Percentiles rank a stretch among this genome's conserved stretches.
These are phyloP conservation scores for Ectemnius lituratus DNA, from an alignment of 2,888 invertebrate species.

Conservation along the genomic window DNA sequence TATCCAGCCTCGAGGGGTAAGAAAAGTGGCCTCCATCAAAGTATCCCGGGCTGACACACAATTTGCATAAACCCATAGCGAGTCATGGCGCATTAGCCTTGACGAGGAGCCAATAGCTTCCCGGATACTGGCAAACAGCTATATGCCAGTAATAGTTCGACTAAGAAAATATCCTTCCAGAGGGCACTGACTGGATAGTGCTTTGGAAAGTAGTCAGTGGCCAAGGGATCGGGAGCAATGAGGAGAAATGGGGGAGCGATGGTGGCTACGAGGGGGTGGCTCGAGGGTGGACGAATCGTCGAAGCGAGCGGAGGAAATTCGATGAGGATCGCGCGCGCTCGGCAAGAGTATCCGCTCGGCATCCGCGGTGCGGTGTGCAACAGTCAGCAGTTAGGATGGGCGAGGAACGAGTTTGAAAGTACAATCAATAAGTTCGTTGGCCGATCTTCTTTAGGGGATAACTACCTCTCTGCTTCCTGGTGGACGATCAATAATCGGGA, in stretches of 20 bases:
- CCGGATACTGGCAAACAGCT: too few relatives aligned
- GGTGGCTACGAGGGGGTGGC: neutral
- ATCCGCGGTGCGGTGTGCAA: constrained; percentile 48
- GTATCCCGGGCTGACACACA: too few relatives aligned
- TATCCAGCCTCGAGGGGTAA: too few relatives aligned
- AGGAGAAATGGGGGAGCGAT: constrained; percentile 11
- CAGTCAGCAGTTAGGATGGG: constrained; percentile 52
- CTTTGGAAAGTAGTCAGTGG: constrained; percentile 2
- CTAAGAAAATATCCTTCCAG: neutral
- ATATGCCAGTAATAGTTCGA: too few relatives aligned
- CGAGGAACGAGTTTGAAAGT: constrained; percentile 56
- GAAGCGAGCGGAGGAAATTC: constrained; percentile 28
- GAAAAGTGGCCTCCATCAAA: too few relatives aligned
- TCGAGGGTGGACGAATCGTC: constrained; percentile 2
- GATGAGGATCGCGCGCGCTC: constrained; percentile 25
- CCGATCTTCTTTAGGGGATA: constrained; percentile 60
- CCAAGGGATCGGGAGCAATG: constrained; percentile 26
- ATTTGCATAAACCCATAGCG: too few relatives aligned
- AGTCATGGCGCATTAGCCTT: too few relatives aligned
- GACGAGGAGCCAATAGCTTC: too few relatives aligned
- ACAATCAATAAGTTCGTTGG: constrained; percentile 64
- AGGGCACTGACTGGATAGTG: neutral
- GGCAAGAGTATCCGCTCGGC: constrained; percentile 36
- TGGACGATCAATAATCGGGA: constrained; percentile 62
- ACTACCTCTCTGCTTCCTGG: constrained; percentile 60